Base-by-base conservation (phyloP, 2,797 vertebrate species). In the Sylvia borin region DNA sequence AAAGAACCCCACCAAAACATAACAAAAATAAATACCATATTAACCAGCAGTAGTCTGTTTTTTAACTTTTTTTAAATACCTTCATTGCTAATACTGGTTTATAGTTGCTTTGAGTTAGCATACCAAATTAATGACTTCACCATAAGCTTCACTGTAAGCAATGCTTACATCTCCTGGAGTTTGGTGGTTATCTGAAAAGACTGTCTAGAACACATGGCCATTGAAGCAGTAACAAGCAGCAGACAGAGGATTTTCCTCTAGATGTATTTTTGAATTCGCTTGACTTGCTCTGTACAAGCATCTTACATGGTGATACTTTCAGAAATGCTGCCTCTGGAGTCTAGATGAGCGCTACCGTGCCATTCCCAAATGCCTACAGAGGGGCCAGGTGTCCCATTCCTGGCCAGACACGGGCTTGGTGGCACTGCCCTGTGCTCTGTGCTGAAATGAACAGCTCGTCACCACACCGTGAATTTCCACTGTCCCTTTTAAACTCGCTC, bases 251-350 rank as follows among this genome's bases (percentile, higher is more conserved):
- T n/a, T 58, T 61, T 67, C 34, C 47, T 70, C 53, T 34, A 27
- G 31, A 45, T 5, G 22, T 8, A 13, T 21, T 47, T 66, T 47
- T 36, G 27, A 79, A 36, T 42, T 32, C 66, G 31, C 36, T 17
- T 74, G 40, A 42, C 29, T 55, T 38, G 48, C 40, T 38, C 6
- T 11, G 9, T 5, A 38, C 45, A 21, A 76, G 47, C 14, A 27
- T 2, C 54, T 27, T 5, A 5, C 1, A 1, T 0, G 24, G 16
- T 7, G 40, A 21, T 3, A 14, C 0, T 31, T 17, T 26, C 9
- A 48, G 65, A 51, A 45, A 25, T 4, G 34, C 55, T 54, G 66
- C 57, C 73, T n/a, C 48, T 32, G 17, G 2, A 45, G 31, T 17
- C 67, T 6, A 32, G 71, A 25, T 5, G 2, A 76, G 50, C 34